Base-by-base conservation (phyloP, 35 echinoderm and acorn worm genomes). In the Ophioderma brevispina region DNA sequence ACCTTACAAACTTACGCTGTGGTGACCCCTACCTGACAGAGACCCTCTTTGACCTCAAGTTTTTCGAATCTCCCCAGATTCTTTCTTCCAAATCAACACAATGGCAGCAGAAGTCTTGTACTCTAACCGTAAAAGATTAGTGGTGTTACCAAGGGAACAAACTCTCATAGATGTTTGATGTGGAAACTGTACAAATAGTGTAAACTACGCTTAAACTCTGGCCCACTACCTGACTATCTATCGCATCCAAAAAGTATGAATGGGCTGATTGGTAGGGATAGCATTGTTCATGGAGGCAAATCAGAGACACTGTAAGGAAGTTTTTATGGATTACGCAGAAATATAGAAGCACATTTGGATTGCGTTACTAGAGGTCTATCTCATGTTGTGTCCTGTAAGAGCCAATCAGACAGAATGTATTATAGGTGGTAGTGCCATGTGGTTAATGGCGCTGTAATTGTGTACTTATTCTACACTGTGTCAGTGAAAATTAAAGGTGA, bases 51-150 rank as follows among this genome's bases (percentile, higher is more conserved):
- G 85, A 93, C 33, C 91, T 93, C 13, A 80, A 81, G 19, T n/a
- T n/a, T 93, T 93, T 40, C 91, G 85, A 5, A 93, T 93, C 32
- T 93, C 91, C 18, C 91, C 91, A 30, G 70, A 78, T 32, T 42
- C 91, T 23, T 93, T 93, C 91, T 93, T 93, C 79, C 91, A 93
- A 77, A 55, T 76, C 52, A 93, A 93, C 64, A 93, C 91, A 13
- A 32, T 38, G 19, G 85, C 77, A 28, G 79, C 91, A 31, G 91
- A 93, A 39, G 52, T 93, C 1, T 75, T 93, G 78, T 93, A 93
- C 40, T 93, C 85, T 13, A 93, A 85, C 4, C 78, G 88, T 39
- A 86, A 64, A 64, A 59, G 82, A 1, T 40, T 93, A 23, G 46
- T 34, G 23, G 25, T 31, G 0, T 41, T 59, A 36, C 34, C 37